Evolutionary conservation across 2,113 vertebrate genomes (phyloP).

Genomic region (Lepus timidus): DNA sequence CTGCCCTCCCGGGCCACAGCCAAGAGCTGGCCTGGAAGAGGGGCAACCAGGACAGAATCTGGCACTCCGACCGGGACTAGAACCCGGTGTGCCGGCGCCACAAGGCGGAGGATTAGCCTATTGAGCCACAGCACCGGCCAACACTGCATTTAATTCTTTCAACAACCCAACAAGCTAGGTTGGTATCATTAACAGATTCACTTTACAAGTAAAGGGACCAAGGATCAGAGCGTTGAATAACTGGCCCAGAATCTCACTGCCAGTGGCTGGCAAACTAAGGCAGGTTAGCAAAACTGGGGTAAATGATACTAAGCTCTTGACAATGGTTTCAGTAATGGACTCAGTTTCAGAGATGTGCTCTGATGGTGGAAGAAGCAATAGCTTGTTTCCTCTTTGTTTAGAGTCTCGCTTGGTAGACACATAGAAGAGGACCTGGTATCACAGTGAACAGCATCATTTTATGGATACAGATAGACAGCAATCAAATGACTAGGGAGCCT

Average conservation of each 20-base stretch:
- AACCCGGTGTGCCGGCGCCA: no score
- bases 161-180: background rate
- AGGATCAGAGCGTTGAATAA: background rate
- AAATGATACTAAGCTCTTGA: background rate
- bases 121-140: no score
- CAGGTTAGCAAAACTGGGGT: background rate
- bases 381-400: background rate
- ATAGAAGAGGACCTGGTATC: background rate
- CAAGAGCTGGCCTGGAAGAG: no score
- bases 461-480: background rate
- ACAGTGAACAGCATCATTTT: background rate
- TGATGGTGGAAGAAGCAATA: background rate
- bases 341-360: background rate
- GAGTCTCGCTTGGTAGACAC: background rate
- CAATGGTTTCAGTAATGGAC: background rate
- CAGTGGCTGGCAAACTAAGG: background rate
- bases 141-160: background rate
- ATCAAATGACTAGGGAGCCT: background rate
- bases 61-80: no score
- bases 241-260: background rate
- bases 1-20: no score
- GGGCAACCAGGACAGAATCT: no score
- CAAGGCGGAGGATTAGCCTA: no score
- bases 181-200: background rate
- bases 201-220: background rate